These are phyloP conservation scores for Melanostigma gelatinosum DNA, from an alignment of 2,113 vertebrate genomes.

Conservation along the genomic window DNA sequence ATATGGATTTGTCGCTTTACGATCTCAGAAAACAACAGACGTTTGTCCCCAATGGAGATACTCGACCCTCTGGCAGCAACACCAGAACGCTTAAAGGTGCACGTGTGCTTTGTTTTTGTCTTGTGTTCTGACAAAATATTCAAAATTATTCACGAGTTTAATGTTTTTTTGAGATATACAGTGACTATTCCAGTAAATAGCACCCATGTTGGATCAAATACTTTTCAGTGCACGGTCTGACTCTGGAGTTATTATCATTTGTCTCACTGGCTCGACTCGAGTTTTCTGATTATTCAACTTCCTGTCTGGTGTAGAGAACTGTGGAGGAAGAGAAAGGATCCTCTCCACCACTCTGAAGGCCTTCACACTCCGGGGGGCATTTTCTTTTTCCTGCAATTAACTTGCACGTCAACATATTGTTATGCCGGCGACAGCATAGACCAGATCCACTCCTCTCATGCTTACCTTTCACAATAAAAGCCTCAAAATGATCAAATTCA, in stretches of 20 bases:
- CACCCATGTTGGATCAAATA: conserved; percentile 11
- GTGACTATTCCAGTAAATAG: conserved; percentile 11
- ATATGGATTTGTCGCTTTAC: neutral
- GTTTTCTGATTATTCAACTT: conserved; percentile 24
- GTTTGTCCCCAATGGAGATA: neutral
- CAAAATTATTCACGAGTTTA: conserved; percentile 61
- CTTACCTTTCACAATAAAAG: conserved; percentile 1
- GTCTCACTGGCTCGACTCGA: conserved; percentile 17
- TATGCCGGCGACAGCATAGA: neutral
- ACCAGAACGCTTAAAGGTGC: conserved; percentile 2
- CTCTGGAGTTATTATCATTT: conserved; percentile 22
- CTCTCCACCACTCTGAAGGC: neutral
- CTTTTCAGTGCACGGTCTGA: neutral
- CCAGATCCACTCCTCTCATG: neutral
- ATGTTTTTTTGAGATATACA: conserved; percentile 9
- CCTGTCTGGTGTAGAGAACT: conserved; percentile 16
- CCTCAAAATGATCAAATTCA: no score
- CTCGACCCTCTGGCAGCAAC: neutral
- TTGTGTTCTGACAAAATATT: conserved; percentile 44
- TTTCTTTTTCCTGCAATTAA: neutral
- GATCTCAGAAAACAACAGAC: neutral
- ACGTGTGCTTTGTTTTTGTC: conserved; percentile 4
- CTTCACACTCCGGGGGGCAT: no score
- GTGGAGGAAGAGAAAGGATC: neutral
- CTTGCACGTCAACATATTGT: no score